Percentiles rank a stretch among this genome's conserved stretches.
Evolutionary conservation across 1,140 invertebrate species (phyloP).

Genomic region (Lepeophtheirus salmonis): DNA sequence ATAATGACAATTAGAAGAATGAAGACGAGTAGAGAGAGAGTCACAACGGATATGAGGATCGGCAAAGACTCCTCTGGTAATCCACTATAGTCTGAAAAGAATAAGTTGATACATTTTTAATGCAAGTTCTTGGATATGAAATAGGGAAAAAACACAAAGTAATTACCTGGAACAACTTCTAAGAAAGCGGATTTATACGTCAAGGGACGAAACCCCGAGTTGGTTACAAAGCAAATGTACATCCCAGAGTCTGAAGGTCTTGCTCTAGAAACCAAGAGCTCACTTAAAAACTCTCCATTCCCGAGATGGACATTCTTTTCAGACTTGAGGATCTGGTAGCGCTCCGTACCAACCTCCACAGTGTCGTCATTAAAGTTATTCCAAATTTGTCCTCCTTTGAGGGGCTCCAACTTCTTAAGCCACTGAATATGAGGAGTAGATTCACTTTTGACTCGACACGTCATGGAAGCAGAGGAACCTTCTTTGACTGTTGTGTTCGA

Average conservation of each 20-base stretch:
- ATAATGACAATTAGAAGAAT: not conserved
- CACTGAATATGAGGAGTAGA: constrained; percentile 21
- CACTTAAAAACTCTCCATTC: constrained; percentile 7
- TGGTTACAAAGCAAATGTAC: constrained; percentile 16
- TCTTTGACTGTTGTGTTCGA: constrained; percentile 20
- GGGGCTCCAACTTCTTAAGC: constrained; percentile 19
- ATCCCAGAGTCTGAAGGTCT: not conserved
- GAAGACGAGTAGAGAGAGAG: not conserved
- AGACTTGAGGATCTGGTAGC: constrained; percentile 9
- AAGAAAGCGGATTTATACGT: constrained; percentile 12
- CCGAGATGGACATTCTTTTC: not conserved
- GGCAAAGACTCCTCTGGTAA: not conserved
- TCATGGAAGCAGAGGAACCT: constrained; percentile 19
- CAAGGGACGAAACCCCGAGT: constrained; percentile 1
- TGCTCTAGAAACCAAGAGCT: not conserved
- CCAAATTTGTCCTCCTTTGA: not conserved
- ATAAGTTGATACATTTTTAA: too few species aligned
- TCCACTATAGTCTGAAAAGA: not conserved
- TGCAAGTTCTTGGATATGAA: too few species aligned
- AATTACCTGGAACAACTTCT: constrained; percentile 7
- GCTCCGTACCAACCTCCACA: not conserved
- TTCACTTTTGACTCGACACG: constrained; percentile 20
- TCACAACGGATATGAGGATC: not conserved
- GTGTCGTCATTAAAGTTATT: constrained; percentile 1
- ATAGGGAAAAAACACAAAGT: not conserved